Evolutionary conservation across 2,113 vertebrate genomes (phyloP).

Genomic region (Chaetorhynchus papuensis): DNA sequence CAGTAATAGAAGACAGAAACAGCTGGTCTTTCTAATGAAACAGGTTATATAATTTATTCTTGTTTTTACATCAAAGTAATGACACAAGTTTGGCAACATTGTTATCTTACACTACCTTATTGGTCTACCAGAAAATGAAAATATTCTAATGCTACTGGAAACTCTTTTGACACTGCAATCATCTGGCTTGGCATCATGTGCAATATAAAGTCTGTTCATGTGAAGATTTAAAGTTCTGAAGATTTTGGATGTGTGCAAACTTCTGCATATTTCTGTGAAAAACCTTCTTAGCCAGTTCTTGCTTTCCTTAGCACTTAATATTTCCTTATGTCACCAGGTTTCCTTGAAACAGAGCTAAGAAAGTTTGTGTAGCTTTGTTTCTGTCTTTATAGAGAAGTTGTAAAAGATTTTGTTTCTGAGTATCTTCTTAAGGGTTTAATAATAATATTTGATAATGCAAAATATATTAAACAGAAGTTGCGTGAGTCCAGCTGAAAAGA

Average conservation of each 20-base stretch:
- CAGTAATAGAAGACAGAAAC: neutral
- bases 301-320: neutral
- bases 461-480: conserved; percentile 36
- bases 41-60: neutral
- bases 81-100: neutral
- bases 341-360: neutral
- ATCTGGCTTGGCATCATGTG: neutral
- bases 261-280: neutral
- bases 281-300: neutral
- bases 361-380: neutral
- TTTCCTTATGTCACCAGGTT: neutral
- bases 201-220: neutral
- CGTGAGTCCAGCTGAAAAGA: neutral
- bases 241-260: neutral
- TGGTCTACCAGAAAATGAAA: neutral
- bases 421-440: neutral
- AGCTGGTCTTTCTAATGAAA: neutral
- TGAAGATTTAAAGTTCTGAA: neutral
- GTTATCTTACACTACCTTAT: neutral
- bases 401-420: neutral
- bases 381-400: neutral
- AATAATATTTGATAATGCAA: conserved; percentile 41
- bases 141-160: neutral
- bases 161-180: neutral
- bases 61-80: neutral